Base-by-base conservation (phyloP, 2,888 invertebrate genomes). In the Diarsia dahlii region DNA sequence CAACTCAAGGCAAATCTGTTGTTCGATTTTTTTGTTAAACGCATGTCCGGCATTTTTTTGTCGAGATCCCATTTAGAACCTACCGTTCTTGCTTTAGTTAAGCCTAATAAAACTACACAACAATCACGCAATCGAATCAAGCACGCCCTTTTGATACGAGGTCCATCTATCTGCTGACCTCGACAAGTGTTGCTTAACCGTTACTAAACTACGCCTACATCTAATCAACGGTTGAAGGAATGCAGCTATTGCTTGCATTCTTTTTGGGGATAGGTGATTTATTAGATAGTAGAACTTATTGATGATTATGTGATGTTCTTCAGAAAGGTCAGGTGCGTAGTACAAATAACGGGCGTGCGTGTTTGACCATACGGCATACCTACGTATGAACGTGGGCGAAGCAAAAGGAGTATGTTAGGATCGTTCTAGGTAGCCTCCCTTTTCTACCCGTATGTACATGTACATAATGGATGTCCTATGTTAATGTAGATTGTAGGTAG, bases 151-250 rank as follows among this genome's bases (percentile, higher is more conserved):
- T 82, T 74, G 64, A 82, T 74, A 67, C 67, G 62, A 86, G 84
- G 75, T 72, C 70, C 74, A 84, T 86, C 78, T 71, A 65, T 67
- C 28, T 72, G 69, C 15, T 74, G 84, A 84, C 84, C 87, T 86
- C 74, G 84, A 34, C 73, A 68, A 60, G 60, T 58, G 45, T 86
- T 83, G 74, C 84, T 80, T 83, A 86, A 86, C 80, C 62, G 72
- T 66, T 72, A 83, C 78, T 71, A 68, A 84, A 74, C 72, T 63
- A 71, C 83, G 50, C 86, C 86, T 82, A 83, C 82, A 62, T 71
- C 23, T 62, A 72, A 81, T 84, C 69, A 62, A 60, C 13, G 12
- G n/a, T 10, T 75, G 46, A 3, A 71, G 86, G 86, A 82, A 82
- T 82, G 77, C 39, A 70, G 62, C 8, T 74, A 48, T 58, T 56